Evolutionary conservation across 2,797 vertebrate species (phyloP).

Genomic region (Cyprinella venusta): DNA sequence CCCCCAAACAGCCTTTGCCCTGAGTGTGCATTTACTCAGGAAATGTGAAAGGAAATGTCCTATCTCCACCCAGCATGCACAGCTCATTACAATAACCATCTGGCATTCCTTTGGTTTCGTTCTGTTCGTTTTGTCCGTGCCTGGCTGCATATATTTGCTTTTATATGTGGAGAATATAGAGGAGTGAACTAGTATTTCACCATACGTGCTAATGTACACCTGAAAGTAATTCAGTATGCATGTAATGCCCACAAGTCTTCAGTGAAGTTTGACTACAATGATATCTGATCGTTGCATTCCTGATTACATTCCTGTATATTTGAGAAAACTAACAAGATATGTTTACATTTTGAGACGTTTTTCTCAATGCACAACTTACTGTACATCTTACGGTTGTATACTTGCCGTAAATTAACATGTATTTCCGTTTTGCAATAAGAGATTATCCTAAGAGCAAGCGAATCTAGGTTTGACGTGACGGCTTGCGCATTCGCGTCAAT

Average conservation of each 20-base stretch:
- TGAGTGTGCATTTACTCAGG: constrained; percentile 32
- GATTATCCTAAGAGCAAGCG: no score
- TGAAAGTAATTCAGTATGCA: not conserved
- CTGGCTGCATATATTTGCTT: constrained; percentile 16
- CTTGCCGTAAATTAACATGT: no score
- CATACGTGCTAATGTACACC: constrained; percentile 8
- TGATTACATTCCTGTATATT: not conserved
- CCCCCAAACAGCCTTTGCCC: not conserved
- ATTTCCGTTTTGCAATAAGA: no score
- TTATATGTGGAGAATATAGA: not conserved
- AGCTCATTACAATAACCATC: constrained; percentile 27
- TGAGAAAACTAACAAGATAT: not conserved
- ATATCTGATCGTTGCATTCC: not conserved
- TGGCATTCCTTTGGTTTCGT: constrained; percentile 37
- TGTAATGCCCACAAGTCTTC: not conserved
- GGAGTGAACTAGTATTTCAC: not conserved
- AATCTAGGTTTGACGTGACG: no score
- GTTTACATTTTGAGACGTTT: not conserved
- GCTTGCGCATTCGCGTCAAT: not conserved
- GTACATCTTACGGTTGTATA: not conserved
- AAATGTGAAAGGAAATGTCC: constrained; percentile 51
- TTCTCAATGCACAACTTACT: not conserved
- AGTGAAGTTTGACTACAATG: no score
- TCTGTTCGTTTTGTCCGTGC: constrained; percentile 15
- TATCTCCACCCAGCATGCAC: constrained; percentile 51